Conservation (phyloP, 2,888 invertebrate genomes). For the Melieria picta region DNA sequence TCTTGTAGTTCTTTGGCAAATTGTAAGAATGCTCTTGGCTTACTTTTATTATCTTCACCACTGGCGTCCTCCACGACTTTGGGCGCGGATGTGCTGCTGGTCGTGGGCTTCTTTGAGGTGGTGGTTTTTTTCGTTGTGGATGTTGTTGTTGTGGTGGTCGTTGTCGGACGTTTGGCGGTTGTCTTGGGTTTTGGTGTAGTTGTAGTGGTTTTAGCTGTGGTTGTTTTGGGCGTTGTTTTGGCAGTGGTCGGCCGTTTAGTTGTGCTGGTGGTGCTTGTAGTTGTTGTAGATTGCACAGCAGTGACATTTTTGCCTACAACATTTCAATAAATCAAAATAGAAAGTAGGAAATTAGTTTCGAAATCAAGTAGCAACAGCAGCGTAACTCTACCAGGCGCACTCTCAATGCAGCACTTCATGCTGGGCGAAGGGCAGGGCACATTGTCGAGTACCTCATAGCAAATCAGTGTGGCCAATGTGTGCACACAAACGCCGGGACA, state of each 20-base stretch:
- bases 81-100: slow-evolving; percentile 42
- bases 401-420: slow-evolving; percentile 87
- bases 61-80: slow-evolving; percentile 48
- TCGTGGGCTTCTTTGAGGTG: slow-evolving; percentile 56
- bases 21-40: slow-evolving; percentile 11
- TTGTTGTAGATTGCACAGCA: slow-evolving; percentile 39
- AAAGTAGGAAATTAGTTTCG: not conserved
- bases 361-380: too few species aligned
- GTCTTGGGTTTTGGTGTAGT: slow-evolving; percentile 53
- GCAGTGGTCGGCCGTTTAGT: slow-evolving; percentile 50
- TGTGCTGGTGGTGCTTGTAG: slow-evolving; percentile 39
- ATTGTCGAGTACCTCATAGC: slow-evolving; percentile 85
- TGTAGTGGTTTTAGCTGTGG: slow-evolving; percentile 52
- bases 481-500: slow-evolving; percentile 92
- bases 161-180: slow-evolving; percentile 50
- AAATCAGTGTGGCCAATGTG: slow-evolving; percentile 84
- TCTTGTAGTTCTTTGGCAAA: too few species aligned
- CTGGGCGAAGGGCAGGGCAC: slow-evolving; percentile 81
- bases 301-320: slow-evolving; percentile 65
- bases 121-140: slow-evolving; percentile 49
- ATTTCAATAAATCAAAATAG: not conserved
- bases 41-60: slow-evolving; percentile 51
- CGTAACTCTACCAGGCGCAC: slow-evolving; percentile 73
- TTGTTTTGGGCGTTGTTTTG: slow-evolving; percentile 57
- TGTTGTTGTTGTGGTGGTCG: slow-evolving; percentile 59